Conservation (phyloP, 1,140 invertebrate genomes). For the Drosophila melanica region DNA sequence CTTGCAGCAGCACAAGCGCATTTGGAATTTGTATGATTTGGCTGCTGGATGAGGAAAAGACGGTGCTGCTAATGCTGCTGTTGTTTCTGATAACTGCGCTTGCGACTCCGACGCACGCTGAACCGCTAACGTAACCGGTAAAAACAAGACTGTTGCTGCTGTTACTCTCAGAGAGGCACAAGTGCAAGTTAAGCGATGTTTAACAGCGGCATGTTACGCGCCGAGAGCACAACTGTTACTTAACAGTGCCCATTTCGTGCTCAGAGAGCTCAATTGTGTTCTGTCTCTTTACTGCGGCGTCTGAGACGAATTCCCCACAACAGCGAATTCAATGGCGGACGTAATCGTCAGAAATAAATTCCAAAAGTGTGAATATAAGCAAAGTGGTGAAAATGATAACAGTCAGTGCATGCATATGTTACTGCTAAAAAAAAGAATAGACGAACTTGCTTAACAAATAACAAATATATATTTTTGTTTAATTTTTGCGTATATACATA, state of each 20-base stretch:
- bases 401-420: not conserved
- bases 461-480: too few species aligned
- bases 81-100: slow-evolving; percentile 31
- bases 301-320: slow-evolving; percentile 5
- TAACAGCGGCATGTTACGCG: slow-evolving; percentile 37
- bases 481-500: too few species aligned
- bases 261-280: slow-evolving; percentile 6
- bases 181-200: slow-evolving; percentile 36
- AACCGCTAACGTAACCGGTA: slow-evolving; percentile 49
- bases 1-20: slow-evolving; percentile 10
- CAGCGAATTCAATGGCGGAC: slow-evolving; percentile 9
- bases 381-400: slow-evolving; percentile 25
- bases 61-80: slow-evolving; percentile 13
- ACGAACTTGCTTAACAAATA: too few species aligned
- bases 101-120: slow-evolving; percentile 32
- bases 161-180: slow-evolving; percentile 37
- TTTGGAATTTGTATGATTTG: slow-evolving; percentile 19
- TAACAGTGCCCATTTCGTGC: slow-evolving; percentile 2
- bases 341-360: slow-evolving; percentile 22
- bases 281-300: slow-evolving; percentile 16
- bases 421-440: not conserved
- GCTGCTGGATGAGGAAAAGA: slow-evolving; percentile 11
- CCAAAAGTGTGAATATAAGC: slow-evolving; percentile 1
- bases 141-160: slow-evolving; percentile 51
- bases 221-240: slow-evolving; percentile 17